Evolutionary conservation across 2,888 invertebrate genomes (phyloP), one percentile per base, ranked within the genome.

Genomic region (Heteropelma amictum): DNA sequence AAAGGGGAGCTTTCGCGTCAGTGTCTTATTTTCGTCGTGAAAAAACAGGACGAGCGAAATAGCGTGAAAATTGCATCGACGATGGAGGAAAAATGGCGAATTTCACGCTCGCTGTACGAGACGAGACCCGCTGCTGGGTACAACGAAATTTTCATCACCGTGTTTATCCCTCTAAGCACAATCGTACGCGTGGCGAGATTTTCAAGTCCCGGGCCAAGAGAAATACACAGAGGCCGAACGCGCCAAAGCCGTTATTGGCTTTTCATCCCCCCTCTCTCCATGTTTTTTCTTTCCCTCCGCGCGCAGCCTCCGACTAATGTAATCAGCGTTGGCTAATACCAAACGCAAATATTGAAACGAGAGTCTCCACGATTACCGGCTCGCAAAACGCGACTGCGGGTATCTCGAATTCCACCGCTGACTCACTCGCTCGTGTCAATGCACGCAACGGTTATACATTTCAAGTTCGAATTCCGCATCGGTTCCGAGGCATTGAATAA

Each of bases 291-390:
- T 33, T 21, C 60, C 23, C 28, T 3, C 17, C 54, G 17, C 45
- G 21, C 60, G 30, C 53, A 3, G n/a, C 23, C 0, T 45, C 23
- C 17, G 26, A 26, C 63, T 23, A 51, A 72, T 54, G 67, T 54
- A 72, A 72, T 72, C 61, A 67, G 65, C 40, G 61, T 54, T 61
- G 67, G 53, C 72, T 61, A 72, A 61, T 72, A 35, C 61, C 49
- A 67, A 72, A 72, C 72, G 54, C 72, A 61, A 72, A 67, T 72
- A 72, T 72, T 67, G 61, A 67, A 65, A 26, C 33, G 42, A 58
- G 70, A 54, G 49, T 63, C 26, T 21, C 30, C 49, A 68, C 56
- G 42, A n/a, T 42, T 61, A 12, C 42, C 56, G 47, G 63, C 47
- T 56, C 49, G 42, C 56, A 26, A 23, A 56, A 35, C 23, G 23